phyloP scores from a whole-genome alignment of 2,888 invertebrate genomes.

The Ophonus ardosiacus region DNA sequence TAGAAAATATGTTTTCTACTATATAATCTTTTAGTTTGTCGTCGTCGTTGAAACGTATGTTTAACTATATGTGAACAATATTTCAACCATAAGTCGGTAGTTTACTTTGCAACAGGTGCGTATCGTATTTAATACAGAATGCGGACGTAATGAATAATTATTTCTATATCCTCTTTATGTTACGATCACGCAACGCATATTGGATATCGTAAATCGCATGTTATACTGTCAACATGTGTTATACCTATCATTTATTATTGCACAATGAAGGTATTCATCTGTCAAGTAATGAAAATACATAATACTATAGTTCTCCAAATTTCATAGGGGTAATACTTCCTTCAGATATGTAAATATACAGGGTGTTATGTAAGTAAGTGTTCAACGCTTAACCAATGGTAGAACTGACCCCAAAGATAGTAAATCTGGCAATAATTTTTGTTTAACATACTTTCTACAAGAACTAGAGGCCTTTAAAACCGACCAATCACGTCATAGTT shows the following conservation, averaged over 20 bases:
- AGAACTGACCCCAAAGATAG: too few species aligned
- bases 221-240: background rate
- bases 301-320: too few species aligned
- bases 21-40: too few species aligned
- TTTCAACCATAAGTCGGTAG: background rate
- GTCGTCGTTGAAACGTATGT: background rate
- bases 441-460: too few species aligned
- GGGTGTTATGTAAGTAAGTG: too few species aligned
- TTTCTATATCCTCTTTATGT: constrained; percentile 49
- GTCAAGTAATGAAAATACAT: background rate
- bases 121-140: constrained; percentile 48
- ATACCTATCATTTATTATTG: background rate
- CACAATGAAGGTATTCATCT: background rate
- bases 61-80: background rate
- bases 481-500: too few species aligned
- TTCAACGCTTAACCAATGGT: too few species aligned
- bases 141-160: constrained; percentile 57
- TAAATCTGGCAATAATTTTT: too few species aligned
- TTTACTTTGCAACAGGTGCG: constrained; percentile 38
- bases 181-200: constrained; percentile 31
- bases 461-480: too few species aligned
- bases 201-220: background rate
- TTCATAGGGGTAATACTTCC: too few species aligned
- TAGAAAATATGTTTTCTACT: too few species aligned
- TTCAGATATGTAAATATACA: too few species aligned